Evolutionary conservation across 2,888 invertebrate species (phyloP), one percentile per base, ranked within the genome.

Genomic region (Caenorhabditis imperialis): DNA sequence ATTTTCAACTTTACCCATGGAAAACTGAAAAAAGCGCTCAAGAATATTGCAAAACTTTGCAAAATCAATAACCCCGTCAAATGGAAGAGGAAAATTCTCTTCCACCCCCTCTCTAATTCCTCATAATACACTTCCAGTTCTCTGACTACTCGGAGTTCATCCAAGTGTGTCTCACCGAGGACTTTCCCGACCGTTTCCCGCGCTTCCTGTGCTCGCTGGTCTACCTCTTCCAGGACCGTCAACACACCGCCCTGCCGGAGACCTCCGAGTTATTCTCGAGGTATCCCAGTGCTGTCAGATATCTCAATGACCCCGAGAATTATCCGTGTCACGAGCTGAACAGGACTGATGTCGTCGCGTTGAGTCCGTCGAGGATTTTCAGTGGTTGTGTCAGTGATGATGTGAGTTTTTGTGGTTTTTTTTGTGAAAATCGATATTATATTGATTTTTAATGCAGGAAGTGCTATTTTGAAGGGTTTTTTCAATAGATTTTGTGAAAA

Each of bases 131-230:
- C n/a, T n/a, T n/a, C n/a, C n/a, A n/a, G n/a, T n/a, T n/a, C n/a
- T n/a, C n/a, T n/a, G n/a, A n/a, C n/a, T n/a, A n/a, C n/a, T n/a
- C 55, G n/a, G 65, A 65, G 7, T 57, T 65, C n/a, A 42, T 57
- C 33, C 22, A 40, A 23, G 10, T 30, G 7, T 65, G 65, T 10
- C 10, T 18, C 35, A 23, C 47, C 37, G 14, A 14, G 0, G 35
- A 42, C 5, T 35, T 57, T 16, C 65, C 63, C n/a, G 8, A 23
- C 0, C 25, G 27, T 2, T 63, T 63, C 12, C 65, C 65, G 8
- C 65, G 65, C 3, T 65, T 57, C 20, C 55, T 65, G 14, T 65
- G 65, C 48, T 55, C 30, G 16, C 50, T 65, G n/a, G 10, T 38
- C 2, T 25, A 14, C 2, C 18, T 65, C 20, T 65, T 57, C 20